A percentile compares a stretch with the other conserved stretches of the same genome.
Evolutionary conservation across 2,888 invertebrate species (phyloP).

Genomic region (Carcina quercana): DNA sequence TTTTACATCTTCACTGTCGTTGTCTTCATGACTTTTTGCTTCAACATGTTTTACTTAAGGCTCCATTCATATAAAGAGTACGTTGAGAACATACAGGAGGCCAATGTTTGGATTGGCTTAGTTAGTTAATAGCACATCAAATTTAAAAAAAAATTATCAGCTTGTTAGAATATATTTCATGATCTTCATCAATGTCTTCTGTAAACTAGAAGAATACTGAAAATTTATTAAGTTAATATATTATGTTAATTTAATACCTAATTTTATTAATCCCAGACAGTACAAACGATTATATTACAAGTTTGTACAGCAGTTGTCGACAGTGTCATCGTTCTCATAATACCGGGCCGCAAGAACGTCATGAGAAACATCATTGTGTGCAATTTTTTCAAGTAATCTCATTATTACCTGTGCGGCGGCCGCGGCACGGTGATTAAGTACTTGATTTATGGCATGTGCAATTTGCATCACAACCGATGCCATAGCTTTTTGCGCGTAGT

Average conservation of each 20-base stretch:
- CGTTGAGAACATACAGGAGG: too few species aligned
- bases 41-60: too few species aligned
- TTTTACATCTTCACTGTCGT: constrained; percentile 50
- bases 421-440: constrained; percentile 63
- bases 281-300: constrained; percentile 5
- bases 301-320: constrained; percentile 27
- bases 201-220: too few species aligned
- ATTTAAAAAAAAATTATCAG: too few species aligned
- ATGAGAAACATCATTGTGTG: constrained; percentile 35
- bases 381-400: constrained; percentile 69
- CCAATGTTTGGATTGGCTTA: too few species aligned
- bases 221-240: too few species aligned
- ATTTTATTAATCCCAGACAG: too few species aligned
- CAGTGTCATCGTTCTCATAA: constrained; percentile 38
- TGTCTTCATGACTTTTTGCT: constrained; percentile 34
- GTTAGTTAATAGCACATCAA: too few species aligned
- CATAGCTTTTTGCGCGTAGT: constrained; percentile 64
- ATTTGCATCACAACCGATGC: constrained; percentile 67
- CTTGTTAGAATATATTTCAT: too few species aligned
- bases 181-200: too few species aligned
- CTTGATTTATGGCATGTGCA: constrained; percentile 71
- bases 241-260: too few species aligned
- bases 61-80: too few species aligned
- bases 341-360: constrained; percentile 25
- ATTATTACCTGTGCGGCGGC: constrained; percentile 57